These are phyloP conservation scores for Crocallis elinguaria DNA, from an alignment of 2,888 invertebrate species.

Conservation along the genomic window DNA sequence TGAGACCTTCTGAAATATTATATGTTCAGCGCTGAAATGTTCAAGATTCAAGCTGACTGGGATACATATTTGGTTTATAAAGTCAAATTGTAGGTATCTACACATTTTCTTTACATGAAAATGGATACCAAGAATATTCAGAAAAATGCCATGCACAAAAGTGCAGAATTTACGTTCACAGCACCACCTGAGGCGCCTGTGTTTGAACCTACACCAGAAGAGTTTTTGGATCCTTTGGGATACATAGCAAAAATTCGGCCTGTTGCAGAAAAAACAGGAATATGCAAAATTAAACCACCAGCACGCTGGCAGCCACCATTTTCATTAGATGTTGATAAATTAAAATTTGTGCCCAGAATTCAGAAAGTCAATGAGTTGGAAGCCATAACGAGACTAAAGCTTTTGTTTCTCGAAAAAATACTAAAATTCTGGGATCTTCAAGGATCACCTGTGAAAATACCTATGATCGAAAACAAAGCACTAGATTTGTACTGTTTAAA, in stretches of 20 bases:
- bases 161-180: conserved; percentile 80
- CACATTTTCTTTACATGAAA: conserved; percentile 28
- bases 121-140: conserved; percentile 81
- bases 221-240: conserved; percentile 89
- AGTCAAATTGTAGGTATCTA: background rate
- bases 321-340: conserved; percentile 89
- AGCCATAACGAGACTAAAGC: conserved; percentile 89
- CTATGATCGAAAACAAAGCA: conserved; percentile 88
- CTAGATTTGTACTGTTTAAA: conserved; percentile 88
- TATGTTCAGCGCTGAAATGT: too few species aligned
- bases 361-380: conserved; percentile 84
- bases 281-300: conserved; percentile 91
- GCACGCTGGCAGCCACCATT: conserved; percentile 91
- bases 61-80: background rate
- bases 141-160: conserved; percentile 82
- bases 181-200: conserved; percentile 88
- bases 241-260: conserved; percentile 90
- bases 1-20: too few species aligned
- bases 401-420: conserved; percentile 90
- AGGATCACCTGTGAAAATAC: conserved; percentile 86
- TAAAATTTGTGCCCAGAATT: conserved; percentile 82
- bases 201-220: conserved; percentile 89
- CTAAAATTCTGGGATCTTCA: conserved; percentile 91
- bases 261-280: conserved; percentile 89
- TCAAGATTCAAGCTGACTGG: conserved; percentile 6